phyloP scores from a whole-genome alignment of 2,797 vertebrate genomes.

The Toxotes lorentzi region DNA sequence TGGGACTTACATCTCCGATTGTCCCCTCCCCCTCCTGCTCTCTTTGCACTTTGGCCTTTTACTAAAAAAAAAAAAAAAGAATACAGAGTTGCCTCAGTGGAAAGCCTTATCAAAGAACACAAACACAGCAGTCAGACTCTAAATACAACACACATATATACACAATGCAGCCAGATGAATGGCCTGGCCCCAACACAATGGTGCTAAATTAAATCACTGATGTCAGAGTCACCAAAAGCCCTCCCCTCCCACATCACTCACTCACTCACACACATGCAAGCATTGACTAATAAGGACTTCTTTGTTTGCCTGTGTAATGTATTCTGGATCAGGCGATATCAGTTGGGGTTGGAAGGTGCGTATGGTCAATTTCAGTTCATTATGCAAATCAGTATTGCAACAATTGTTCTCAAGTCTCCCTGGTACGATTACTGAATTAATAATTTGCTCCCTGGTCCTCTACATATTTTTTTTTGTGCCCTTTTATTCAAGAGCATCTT shows the following conservation, averaged over 20 bases:
- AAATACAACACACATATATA: conserved; percentile 59
- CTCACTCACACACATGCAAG: conserved; percentile 56
- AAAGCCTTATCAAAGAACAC: conserved; percentile 75
- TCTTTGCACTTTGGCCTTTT: conserved; percentile 49
- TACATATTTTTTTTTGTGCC: conserved; percentile 51
- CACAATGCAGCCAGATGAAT: conserved; percentile 77
- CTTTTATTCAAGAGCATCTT: conserved; percentile 46
- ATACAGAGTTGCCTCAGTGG: conserved; percentile 36
- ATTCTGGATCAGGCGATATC: conserved; percentile 68
- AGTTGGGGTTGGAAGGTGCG: conserved; percentile 49
- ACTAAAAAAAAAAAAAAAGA: conserved; percentile 24
- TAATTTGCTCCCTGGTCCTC: conserved; percentile 59
- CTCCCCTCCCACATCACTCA: conserved; percentile 60
- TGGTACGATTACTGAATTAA: conserved; percentile 68
- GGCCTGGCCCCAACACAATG: conserved; percentile 73
- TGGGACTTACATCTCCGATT: conserved; percentile 13
- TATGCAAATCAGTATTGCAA: conserved; percentile 69
- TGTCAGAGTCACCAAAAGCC: conserved; percentile 74
- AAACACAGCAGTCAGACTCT: conserved; percentile 72
- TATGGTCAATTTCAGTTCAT: conserved; percentile 75
- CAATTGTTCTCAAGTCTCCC: conserved; percentile 65
- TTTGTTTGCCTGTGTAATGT: conserved; percentile 73
- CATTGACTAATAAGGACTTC: conserved; percentile 76
- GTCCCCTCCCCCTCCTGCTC: conserved; percentile 3
- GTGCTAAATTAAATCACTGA: conserved; percentile 84